These are phyloP conservation scores for Syngnathoides biaculeatus DNA, from an alignment of 2,113 vertebrate genomes.

Conservation along the genomic window DNA sequence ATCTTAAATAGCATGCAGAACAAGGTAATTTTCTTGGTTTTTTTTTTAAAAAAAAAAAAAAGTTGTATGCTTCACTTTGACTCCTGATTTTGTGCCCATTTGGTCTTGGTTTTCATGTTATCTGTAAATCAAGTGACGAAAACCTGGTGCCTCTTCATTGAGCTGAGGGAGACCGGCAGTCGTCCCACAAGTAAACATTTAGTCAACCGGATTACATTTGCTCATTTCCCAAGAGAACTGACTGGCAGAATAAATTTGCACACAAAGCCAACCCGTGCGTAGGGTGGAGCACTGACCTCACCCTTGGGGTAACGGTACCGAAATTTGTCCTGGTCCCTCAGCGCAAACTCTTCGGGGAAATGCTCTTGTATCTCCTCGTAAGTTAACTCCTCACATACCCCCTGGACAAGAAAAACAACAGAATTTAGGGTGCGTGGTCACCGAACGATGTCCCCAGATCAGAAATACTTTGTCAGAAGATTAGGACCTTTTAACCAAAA, in stretches of 20 bases:
- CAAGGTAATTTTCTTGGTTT: no score
- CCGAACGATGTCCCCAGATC: neutral
- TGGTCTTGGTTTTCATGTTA: no score
- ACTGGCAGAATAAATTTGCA: neutral
- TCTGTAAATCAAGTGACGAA: no score
- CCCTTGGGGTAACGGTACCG: constrained; percentile 90
- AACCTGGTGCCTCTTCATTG: no score
- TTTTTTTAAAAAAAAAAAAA: no score
- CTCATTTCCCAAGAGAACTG: neutral
- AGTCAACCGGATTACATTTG: neutral
- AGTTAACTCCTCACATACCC: constrained; percentile 87
- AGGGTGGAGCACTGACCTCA: constrained; percentile 68
- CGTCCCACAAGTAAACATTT: no score
- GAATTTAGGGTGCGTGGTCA: neutral
- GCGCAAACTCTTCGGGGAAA: constrained; percentile 82
- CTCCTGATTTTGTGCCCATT: no score
- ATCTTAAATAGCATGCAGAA: no score
- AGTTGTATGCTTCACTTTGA: no score
- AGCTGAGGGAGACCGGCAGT: no score
- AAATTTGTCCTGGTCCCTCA: constrained; percentile 92
- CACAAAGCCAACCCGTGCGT: neutral
- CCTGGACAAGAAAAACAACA: constrained; percentile 61
- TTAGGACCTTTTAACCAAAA: no score
- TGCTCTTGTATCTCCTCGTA: constrained; percentile 88
- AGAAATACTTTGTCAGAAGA: neutral